phyloP scores from a whole-genome alignment of 1,140 invertebrate genomes.

The Anastatus disparis region DNA sequence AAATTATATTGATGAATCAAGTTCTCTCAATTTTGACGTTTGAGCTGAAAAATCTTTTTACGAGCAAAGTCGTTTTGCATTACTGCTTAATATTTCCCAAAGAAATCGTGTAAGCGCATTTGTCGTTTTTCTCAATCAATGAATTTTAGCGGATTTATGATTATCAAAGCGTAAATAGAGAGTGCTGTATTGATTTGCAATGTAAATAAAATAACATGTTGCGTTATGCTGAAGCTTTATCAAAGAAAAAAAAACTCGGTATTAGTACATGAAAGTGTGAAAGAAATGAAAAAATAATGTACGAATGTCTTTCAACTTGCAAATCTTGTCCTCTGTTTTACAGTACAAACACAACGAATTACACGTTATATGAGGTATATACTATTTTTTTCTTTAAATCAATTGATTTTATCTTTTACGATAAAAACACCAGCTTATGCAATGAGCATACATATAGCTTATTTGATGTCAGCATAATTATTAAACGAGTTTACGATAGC shows the following conservation, averaged over 20 bases:
- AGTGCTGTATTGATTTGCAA: background rate
- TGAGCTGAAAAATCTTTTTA: background rate
- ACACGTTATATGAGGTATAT: no score
- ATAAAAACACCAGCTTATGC: background rate
- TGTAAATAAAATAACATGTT: background rate
- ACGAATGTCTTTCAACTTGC: background rate
- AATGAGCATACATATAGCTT: no score
- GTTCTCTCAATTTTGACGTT: background rate
- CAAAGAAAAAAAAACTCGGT: background rate
- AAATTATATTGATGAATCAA: background rate
- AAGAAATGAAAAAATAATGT: no score
- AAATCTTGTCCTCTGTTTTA: background rate
- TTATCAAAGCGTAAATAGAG: background rate
- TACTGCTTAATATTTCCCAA: conserved; percentile 2
- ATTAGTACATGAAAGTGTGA: background rate
- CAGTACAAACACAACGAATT: conserved; percentile 18
- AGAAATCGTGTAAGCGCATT: conserved; percentile 4
- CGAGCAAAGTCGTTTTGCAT: background rate
- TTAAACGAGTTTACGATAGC: no score
- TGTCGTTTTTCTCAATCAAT: background rate
- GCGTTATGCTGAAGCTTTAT: background rate
- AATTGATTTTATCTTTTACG: background rate
- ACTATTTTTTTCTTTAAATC: no score
- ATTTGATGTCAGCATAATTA: no score
- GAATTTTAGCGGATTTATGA: background rate